Percentiles rank a stretch among this genome's conserved stretches.
Evolutionary conservation across 37 sponge, comb jelly and placozoan species (phyloP).

Genomic region (Eunapius fragilis): DNA sequence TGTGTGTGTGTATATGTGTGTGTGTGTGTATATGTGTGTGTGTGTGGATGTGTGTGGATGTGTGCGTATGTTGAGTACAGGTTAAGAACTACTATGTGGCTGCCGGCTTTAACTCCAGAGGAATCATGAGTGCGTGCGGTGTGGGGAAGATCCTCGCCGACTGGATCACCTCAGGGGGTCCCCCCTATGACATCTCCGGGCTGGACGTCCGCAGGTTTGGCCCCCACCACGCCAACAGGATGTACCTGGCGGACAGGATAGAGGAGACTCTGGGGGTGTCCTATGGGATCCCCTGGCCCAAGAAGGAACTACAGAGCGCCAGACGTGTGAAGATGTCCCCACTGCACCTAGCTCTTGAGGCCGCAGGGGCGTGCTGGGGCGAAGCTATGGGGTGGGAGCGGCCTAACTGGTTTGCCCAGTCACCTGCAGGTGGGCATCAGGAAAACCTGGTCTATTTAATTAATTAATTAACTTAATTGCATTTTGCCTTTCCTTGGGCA

Average conservation of each 20-base stretch:
- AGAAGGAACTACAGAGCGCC: constrained; percentile 22
- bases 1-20: background rate
- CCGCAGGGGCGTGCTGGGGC: constrained; percentile 55
- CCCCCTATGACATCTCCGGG: constrained; percentile 47
- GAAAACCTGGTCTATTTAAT: too few species aligned
- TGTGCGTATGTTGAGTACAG: background rate
- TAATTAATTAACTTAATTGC: too few species aligned
- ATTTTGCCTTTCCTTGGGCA: background rate
- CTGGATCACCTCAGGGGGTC: constrained; percentile 67
- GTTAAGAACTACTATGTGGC: constrained; percentile 60
- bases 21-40: background rate
- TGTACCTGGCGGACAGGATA: constrained; percentile 22
- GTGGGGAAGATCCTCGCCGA: constrained; percentile 72
- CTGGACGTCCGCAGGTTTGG: constrained; percentile 50
- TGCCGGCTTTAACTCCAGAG: constrained; percentile 80
- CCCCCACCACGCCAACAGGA: constrained; percentile 16
- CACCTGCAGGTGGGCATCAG: background rate
- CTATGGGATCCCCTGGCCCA: constrained; percentile 48
- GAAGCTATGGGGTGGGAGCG: constrained; percentile 73
- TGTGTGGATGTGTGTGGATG: background rate
- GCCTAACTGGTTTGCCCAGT: constrained; percentile 77
- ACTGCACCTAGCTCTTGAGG: constrained; percentile 34
- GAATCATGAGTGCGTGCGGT: constrained; percentile 77
- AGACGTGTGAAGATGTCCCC: constrained; percentile 44
- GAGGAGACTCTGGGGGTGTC: constrained; percentile 25